Evolutionary conservation across 2,888 invertebrate species (phyloP).

Genomic region (Cephus pulcher): DNA sequence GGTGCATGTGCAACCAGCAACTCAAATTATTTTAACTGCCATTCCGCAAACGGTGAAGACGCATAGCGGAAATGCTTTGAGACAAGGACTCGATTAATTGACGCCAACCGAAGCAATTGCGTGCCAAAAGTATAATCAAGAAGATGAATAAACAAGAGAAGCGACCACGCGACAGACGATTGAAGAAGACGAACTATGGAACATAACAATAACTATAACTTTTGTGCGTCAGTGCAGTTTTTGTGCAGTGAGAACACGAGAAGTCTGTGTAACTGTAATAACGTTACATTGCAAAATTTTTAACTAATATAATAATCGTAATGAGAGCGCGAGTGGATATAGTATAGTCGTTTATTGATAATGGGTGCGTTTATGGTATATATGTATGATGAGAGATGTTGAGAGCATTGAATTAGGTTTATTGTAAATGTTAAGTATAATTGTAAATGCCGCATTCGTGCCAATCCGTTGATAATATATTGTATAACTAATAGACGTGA

Average conservation of each 20-base stretch:
- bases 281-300: slow-evolving; percentile 22
- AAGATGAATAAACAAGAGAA: not conserved
- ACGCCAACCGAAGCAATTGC: not conserved
- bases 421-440: slow-evolving; percentile 24
- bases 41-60: not conserved
- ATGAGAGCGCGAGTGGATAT: slow-evolving; percentile 20
- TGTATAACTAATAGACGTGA: slow-evolving; percentile 1
- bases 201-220: slow-evolving; percentile 6
- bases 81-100: not conserved
- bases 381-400: slow-evolving; percentile 14
- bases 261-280: slow-evolving; percentile 16
- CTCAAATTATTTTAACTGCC: slow-evolving; percentile 36
- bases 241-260: slow-evolving; percentile 25
- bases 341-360: slow-evolving; percentile 21
- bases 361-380: slow-evolving; percentile 15
- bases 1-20: slow-evolving; percentile 60
- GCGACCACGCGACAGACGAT: not conserved
- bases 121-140: not conserved
- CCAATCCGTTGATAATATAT: slow-evolving; percentile 3
- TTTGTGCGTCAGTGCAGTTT: slow-evolving; percentile 23
- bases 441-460: slow-evolving; percentile 3
- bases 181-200: slow-evolving; percentile 1
- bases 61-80: slow-evolving; percentile 5
- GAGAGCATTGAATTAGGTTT: slow-evolving; percentile 15
- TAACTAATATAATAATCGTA: slow-evolving; percentile 29